These are phyloP conservation scores for Poicephalus meyeri DNA, from an alignment of 2,113 vertebrate species.

Conservation along the genomic window DNA sequence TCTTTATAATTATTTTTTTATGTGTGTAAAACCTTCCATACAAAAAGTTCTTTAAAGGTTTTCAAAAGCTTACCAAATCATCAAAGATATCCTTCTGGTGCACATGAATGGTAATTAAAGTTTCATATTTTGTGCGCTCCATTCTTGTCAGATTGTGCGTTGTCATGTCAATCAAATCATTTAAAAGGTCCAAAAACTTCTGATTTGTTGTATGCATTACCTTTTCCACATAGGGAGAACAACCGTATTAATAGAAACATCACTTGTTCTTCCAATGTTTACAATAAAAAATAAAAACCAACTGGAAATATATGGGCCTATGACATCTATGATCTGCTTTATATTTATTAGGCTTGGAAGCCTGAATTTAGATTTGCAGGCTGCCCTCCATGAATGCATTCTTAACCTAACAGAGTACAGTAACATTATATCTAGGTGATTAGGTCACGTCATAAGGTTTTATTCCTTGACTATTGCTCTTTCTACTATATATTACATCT, in stretches of 20 bases:
- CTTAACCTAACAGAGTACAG: neutral
- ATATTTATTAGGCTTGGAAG: neutral
- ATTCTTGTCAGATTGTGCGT: slow-evolving; percentile 68
- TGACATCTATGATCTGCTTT: neutral
- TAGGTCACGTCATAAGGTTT: neutral
- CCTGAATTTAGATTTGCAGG: neutral
- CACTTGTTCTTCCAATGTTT: neutral
- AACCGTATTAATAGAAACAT: neutral
- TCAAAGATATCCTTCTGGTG: slow-evolving; percentile 78
- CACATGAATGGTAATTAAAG: slow-evolving; percentile 75
- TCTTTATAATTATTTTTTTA: neutral
- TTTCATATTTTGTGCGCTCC: slow-evolving; percentile 74
- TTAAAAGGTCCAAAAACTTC: slow-evolving; percentile 72
- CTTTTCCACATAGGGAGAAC: slow-evolving; percentile 39
- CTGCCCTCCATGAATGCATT: neutral
- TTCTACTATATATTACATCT: neutral
- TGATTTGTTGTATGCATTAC: slow-evolving; percentile 71
- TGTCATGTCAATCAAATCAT: slow-evolving; percentile 73
- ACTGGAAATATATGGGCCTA: neutral
- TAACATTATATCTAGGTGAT: neutral
- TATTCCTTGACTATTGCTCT: neutral
- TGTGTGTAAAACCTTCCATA: neutral
- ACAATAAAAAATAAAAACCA: neutral
- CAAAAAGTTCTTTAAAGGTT: neutral
- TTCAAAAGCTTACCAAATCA: slow-evolving; percentile 64